These are phyloP conservation scores for Labroides dimidiatus DNA, from an alignment of 2,797 vertebrate species.

Conservation along the genomic window DNA sequence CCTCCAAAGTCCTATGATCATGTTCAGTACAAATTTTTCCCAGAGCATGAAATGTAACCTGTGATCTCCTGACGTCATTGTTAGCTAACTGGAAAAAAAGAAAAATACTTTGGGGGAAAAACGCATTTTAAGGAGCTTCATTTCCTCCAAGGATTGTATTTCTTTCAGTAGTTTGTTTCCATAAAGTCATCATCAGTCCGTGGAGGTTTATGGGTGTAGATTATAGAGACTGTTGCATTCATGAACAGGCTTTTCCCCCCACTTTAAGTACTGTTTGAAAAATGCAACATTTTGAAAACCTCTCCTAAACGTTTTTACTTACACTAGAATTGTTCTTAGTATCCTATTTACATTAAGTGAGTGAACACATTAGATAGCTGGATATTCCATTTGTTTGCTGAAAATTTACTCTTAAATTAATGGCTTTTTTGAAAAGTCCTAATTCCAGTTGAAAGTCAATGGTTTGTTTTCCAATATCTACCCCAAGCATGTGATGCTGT, in stretches of 20 bases:
- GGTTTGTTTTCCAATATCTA: too few relatives aligned
- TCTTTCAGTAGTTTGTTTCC: conserved; percentile 16
- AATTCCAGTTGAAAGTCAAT: too few relatives aligned
- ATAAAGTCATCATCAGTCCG: conserved; percentile 24
- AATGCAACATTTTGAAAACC: too few relatives aligned
- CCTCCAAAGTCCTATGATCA: conserved; percentile 40
- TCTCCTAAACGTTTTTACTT: too few relatives aligned
- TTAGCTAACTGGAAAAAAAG: conserved; percentile 11
- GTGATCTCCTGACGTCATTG: conserved; percentile 69
- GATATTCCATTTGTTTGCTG: too few relatives aligned
- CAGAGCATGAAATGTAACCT: conserved; percentile 52
- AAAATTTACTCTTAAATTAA: too few relatives aligned
- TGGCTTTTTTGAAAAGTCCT: too few relatives aligned
- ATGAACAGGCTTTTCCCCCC: background rate
- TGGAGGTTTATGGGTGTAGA: background rate
- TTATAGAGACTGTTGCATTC: background rate
- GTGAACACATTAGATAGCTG: too few relatives aligned
- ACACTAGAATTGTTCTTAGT: too few relatives aligned
- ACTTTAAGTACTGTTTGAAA: too few relatives aligned
- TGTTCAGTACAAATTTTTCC: conserved; percentile 34
- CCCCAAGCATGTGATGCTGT: too few relatives aligned
- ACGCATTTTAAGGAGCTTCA: conserved; percentile 41
- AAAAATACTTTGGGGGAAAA: conserved; percentile 33
- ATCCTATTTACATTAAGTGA: too few relatives aligned
- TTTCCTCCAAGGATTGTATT: conserved; percentile 32